Conservation (phyloP, 2,888 invertebrate species). For the Itoplectis maculator region DNA sequence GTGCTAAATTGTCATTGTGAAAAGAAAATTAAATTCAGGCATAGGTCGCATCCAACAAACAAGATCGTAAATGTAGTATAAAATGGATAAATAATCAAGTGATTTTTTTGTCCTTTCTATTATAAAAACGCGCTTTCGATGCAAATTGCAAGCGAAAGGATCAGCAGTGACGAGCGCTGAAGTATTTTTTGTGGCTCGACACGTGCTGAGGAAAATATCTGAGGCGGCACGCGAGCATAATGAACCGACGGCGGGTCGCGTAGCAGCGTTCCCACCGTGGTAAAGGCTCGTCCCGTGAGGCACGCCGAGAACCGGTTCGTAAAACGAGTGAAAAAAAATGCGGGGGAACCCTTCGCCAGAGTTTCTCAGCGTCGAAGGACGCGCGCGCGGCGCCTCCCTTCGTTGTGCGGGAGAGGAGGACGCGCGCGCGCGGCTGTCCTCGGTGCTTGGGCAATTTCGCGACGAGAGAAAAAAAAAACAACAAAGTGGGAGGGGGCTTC, state of each 20-base stretch:
- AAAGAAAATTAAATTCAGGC: conserved; percentile 1
- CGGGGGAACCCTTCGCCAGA: conserved; percentile 57
- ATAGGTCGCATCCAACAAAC: conserved; percentile 32
- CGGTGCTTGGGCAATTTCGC: conserved; percentile 23
- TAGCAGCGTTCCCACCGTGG: conserved; percentile 57
- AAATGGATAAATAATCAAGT: background rate
- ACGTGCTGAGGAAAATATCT: conserved; percentile 37
- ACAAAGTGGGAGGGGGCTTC: background rate
- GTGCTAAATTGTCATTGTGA: conserved; percentile 23
- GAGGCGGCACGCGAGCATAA: conserved; percentile 58
- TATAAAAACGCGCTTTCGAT: conserved; percentile 29
- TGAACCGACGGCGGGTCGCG: conserved; percentile 49
- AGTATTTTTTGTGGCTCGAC: conserved; percentile 7
- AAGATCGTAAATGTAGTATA: conserved; percentile 7
- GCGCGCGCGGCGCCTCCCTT: conserved; percentile 28
- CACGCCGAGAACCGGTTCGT: conserved; percentile 67
- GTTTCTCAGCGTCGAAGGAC: conserved; percentile 59
- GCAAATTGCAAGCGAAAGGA: conserved; percentile 36
- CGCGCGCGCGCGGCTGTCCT: conserved; percentile 23
- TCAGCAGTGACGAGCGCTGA: conserved; percentile 4
- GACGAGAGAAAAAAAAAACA: conserved; percentile 12
- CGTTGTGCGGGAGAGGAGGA: conserved; percentile 13
- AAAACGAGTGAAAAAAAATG: conserved; percentile 38
- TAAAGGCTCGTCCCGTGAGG: conserved; percentile 44
- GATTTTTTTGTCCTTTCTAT: background rate